A percentile compares a stretch with the other conserved stretches of the same genome.
Conservation (phyloP, 2,113 vertebrate genomes). For the Macrotus californicus region DNA sequence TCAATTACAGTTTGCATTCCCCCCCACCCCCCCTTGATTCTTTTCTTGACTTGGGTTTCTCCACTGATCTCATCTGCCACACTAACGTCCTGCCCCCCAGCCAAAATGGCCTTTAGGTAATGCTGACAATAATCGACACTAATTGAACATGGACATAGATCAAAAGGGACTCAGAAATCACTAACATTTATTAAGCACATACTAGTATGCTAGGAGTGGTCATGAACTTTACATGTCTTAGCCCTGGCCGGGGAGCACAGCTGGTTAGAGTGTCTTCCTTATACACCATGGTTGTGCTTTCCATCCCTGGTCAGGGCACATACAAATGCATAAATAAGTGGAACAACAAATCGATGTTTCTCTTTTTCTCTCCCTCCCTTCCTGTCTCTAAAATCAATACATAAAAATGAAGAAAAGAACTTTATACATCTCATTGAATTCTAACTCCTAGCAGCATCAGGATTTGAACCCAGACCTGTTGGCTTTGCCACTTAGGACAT, state of each 20-base stretch:
- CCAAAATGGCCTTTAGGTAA: neutral
- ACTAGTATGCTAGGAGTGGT: neutral
- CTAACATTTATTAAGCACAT: neutral
- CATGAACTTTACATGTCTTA: neutral
- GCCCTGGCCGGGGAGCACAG: too few species aligned
- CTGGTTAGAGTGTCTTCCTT: too few species aligned
- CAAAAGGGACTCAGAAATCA: neutral
- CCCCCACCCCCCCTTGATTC: too few species aligned
- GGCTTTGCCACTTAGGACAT: neutral
- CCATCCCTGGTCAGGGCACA: too few species aligned
- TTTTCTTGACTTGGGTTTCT: neutral
- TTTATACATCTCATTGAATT: neutral
- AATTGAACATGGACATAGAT: neutral
- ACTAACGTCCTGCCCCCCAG: neutral
- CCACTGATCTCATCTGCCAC: neutral
- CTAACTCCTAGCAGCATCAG: neutral
- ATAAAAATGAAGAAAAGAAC: neutral
- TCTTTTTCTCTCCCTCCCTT: too few species aligned
- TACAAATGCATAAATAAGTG: too few species aligned
- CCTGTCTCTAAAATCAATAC: too few species aligned
- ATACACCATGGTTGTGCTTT: too few species aligned
- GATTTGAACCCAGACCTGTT: neutral
- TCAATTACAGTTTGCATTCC: too few species aligned
- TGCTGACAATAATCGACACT: neutral
- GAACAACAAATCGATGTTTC: too few species aligned